Evolutionary conservation across 2,888 invertebrate genomes (phyloP), one percentile per base, ranked within the genome.

Genomic region (Perdita meconis): DNA sequence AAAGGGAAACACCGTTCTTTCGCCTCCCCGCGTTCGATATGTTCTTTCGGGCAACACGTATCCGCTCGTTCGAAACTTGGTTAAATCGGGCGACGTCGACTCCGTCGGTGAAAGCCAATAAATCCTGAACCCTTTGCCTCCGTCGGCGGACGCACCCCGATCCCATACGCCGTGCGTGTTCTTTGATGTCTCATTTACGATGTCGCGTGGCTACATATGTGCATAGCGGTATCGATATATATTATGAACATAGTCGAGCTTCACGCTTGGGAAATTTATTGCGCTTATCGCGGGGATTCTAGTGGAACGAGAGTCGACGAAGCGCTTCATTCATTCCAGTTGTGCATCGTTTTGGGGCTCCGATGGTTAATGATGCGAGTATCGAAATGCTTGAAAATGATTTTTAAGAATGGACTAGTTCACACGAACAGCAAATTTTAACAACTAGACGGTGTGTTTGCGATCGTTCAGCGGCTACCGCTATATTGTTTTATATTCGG

Each of bases 1-100:
- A 73, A 78, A 73, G 73, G 70, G 60, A 63, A 84, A 75, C 74
- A 63, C 22, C n/a, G 38, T 56, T 38, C 56, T 42, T 5, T 30
- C 67, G 38, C 40, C 70, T 65, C 55, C 30, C 6, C 2, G 2
- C 30, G 30, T 53, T 53, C 36, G 36, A 16, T 44, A 13, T 47
- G 69, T 53, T 61, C 40, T 55, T 44, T 59, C 66, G 69, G 47
- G 44, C 61, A 77, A 81, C 66, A 57, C 66, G 69, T 65, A 70
- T 81, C 73, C 47, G 42, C 65, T 64, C 56, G 50, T 60, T 71
- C 63, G 34, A 61, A 77, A 77, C 55, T 64, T 60, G 57, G 61
- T 51, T 71, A 72, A 81, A 65, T 69, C 60, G 68, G 78, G 65
- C 73, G 64, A 50, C 71, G 73, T 71, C 63, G 51, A 71, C 60